Percentiles rank a stretch among this genome's conserved stretches.
Evolutionary conservation across 2,888 invertebrate genomes (phyloP).

Genomic region (Acronicta alni): DNA sequence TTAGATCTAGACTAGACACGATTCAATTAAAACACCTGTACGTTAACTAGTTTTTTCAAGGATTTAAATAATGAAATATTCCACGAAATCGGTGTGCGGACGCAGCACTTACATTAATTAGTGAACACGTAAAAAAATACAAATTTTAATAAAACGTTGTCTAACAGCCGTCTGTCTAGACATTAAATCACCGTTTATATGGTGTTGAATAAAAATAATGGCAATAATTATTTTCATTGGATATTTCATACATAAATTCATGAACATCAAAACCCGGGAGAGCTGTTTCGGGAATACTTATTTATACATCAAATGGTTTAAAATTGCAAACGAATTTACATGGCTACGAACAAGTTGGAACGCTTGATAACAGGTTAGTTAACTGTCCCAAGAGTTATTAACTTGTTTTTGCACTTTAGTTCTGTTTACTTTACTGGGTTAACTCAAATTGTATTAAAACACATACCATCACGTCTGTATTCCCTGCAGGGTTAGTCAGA

Average conservation of each 20-base stretch:
- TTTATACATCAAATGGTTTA: slow-evolving; percentile 36
- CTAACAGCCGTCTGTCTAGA: slow-evolving; percentile 4
- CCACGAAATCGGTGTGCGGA: not conserved
- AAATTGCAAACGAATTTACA: slow-evolving; percentile 48
- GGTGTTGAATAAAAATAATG: slow-evolving; percentile 19
- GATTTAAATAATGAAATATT: slow-evolving; percentile 4
- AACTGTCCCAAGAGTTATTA: slow-evolving; percentile 46
- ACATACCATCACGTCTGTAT: not conserved
- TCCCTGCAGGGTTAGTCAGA: not conserved
- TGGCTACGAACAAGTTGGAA: slow-evolving; percentile 36
- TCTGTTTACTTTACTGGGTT: slow-evolving; percentile 34
- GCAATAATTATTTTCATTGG: slow-evolving; percentile 29
- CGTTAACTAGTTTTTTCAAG: not conserved
- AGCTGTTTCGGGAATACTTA: slow-evolving; percentile 33
- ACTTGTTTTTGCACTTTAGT: slow-evolving; percentile 35
- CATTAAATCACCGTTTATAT: slow-evolving; percentile 10
- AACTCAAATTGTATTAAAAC: slow-evolving; percentile 9
- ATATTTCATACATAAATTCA: slow-evolving; percentile 43
- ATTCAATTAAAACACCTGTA: slow-evolving; percentile 18
- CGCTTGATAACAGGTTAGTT: slow-evolving; percentile 40
- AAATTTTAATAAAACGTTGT: slow-evolving; percentile 2
- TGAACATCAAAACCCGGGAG: slow-evolving; percentile 14
- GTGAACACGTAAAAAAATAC: not conserved
- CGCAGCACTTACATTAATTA: slow-evolving; percentile 11
- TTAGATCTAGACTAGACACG: not conserved